Conservation (phyloP, 2,113 vertebrate genomes). For the Siniperca chuatsi region DNA sequence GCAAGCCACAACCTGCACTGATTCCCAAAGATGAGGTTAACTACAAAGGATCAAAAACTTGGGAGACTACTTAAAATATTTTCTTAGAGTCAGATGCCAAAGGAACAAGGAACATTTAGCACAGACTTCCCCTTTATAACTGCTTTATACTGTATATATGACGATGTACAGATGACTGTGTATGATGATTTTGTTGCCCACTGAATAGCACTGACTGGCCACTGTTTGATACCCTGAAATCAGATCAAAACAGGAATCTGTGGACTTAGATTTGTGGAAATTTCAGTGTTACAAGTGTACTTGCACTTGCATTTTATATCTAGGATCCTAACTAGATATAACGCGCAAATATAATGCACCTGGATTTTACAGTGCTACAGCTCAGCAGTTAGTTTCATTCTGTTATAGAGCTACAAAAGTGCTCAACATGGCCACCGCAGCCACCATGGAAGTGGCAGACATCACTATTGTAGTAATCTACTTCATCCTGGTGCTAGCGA, state of each 20-base stretch:
- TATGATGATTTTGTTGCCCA: neutral
- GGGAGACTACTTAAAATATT: neutral
- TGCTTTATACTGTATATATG: neutral
- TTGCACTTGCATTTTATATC: neutral
- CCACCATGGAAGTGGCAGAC: constrained; percentile 91
- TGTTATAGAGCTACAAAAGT: neutral
- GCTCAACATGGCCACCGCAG: constrained; percentile 28
- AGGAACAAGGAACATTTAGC: neutral
- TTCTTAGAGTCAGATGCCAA: neutral
- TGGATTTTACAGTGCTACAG: neutral
- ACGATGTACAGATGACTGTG: neutral
- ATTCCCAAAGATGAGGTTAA: neutral
- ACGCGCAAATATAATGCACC: neutral
- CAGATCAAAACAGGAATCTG: neutral
- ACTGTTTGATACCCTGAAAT: neutral
- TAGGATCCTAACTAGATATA: neutral
- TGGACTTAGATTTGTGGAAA: neutral
- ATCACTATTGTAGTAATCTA: constrained; percentile 92
- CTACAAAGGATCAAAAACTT: neutral
- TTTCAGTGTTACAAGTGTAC: neutral
- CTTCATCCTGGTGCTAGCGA: constrained; percentile 92
- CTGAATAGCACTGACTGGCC: neutral
- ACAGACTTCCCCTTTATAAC: neutral
- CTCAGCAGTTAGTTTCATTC: neutral
- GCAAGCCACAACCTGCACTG: neutral